Conservation (phyloP, 2,888 invertebrate genomes). For the Pelosia muscerda region DNA sequence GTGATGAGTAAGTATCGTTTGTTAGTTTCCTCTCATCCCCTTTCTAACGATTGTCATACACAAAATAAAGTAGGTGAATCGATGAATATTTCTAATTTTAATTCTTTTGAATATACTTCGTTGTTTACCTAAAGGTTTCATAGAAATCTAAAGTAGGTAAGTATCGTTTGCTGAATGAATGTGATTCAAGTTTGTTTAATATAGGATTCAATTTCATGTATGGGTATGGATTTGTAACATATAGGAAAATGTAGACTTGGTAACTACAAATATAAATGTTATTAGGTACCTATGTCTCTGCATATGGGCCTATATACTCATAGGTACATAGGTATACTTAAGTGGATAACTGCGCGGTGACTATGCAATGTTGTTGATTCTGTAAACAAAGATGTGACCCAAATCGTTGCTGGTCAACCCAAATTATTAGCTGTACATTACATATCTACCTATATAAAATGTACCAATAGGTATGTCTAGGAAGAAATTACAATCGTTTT, state of each 20-base stretch:
- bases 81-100: slow-evolving; percentile 40
- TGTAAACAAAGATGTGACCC: slow-evolving; percentile 57
- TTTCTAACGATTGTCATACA: slow-evolving; percentile 33
- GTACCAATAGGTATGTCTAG: neutral
- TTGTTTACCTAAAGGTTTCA: neutral
- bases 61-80: slow-evolving; percentile 51
- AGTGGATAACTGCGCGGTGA: neutral
- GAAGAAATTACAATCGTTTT: neutral
- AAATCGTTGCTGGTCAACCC: slow-evolving; percentile 31
- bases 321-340: too few relatives aligned
- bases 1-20: slow-evolving; percentile 89
- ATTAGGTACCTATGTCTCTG: too few relatives aligned
- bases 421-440: slow-evolving; percentile 3
- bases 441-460: neutral
- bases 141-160: neutral
- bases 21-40: slow-evolving; percentile 16
- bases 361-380: slow-evolving; percentile 45
- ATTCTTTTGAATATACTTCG: slow-evolving; percentile 15
- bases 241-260: slow-evolving; percentile 19
- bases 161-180: neutral
- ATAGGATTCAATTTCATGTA: neutral
- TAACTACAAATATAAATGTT: slow-evolving; percentile 3
- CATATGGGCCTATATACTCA: too few relatives aligned
- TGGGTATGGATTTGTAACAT: slow-evolving; percentile 5
- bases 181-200: neutral